Conservation (phyloP, 2,888 invertebrate genomes). For the Pantelozetes paolii region DNA sequence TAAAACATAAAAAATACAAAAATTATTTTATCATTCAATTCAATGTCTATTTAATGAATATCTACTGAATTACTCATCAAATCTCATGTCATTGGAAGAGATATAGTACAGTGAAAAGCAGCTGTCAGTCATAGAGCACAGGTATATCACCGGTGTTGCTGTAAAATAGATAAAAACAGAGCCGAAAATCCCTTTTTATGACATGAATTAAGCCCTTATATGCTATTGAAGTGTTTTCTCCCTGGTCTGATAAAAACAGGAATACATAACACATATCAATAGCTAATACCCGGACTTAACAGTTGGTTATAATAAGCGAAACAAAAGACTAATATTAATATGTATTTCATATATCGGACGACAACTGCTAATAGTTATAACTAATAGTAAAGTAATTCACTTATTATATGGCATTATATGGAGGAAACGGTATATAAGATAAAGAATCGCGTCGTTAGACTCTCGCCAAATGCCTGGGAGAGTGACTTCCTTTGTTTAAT, state of each 20-base stretch:
- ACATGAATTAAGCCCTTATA: neutral
- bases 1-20: too few species aligned
- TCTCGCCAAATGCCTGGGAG: constrained; percentile 17
- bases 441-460: neutral
- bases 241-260: neutral
- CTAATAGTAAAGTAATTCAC: neutral
- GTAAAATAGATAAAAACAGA: neutral
- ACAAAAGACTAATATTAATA: neutral
- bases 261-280: neutral
- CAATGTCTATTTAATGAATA: neutral
- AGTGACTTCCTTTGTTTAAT: constrained; percentile 38
- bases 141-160: too few species aligned
- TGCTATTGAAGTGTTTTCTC: neutral
- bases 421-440: constrained; percentile 20
- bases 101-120: too few species aligned
- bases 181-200: constrained; percentile 2
- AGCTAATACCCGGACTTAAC: constrained; percentile 27
- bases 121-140: too few species aligned
- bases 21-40: neutral
- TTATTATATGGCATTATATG: constrained; percentile 29
- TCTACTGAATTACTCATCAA: constrained; percentile 7
- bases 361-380: neutral
- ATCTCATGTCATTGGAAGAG: neutral
- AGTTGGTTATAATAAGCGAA: neutral
- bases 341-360: constrained; percentile 22